Percentiles rank a stretch among this genome's conserved stretches.
phyloP scores from a whole-genome alignment of 37 sponge, comb jelly and placozoan species.

The Cliona cf. orientalis region DNA sequence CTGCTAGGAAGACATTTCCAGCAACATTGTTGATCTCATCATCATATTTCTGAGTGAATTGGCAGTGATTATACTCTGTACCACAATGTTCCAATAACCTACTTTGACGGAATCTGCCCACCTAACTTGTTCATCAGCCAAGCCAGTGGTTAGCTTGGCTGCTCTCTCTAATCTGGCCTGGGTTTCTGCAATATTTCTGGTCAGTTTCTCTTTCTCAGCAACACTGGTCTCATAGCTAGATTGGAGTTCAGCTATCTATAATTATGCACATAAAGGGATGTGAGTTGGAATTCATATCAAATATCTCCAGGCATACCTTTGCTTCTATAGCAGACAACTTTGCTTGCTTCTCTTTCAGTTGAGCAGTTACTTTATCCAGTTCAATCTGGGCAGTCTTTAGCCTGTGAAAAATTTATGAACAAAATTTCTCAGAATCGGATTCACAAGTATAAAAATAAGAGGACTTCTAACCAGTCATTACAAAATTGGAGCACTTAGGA shows the following conservation, averaged over 20 bases:
- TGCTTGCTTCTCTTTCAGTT: conserved; percentile 91
- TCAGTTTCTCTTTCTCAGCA: conserved; percentile 89
- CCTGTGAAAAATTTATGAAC: conserved; percentile 24
- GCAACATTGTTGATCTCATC: conserved; percentile 96
- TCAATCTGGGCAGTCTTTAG: conserved; percentile 86
- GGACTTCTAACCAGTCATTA: background rate
- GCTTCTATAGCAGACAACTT: conserved; percentile 87
- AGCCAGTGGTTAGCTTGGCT: conserved; percentile 92
- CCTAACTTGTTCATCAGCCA: conserved; percentile 96
- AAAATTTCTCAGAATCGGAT: background rate
- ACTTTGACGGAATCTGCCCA: conserved; percentile 95
- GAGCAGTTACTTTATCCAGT: conserved; percentile 78
- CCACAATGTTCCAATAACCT: background rate
- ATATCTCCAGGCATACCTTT: conserved; percentile 48
- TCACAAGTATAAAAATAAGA: background rate
- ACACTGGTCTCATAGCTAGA: conserved; percentile 83
- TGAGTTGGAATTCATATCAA: background rate
- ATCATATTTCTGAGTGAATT: conserved; percentile 74
- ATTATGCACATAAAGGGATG: background rate
- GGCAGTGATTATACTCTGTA: too few relatives aligned
- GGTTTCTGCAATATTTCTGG: conserved; percentile 84
- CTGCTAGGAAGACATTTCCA: conserved; percentile 97
- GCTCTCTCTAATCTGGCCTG: conserved; percentile 89
- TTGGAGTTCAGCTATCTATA: conserved; percentile 72
- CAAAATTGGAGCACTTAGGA: too few relatives aligned